Percentiles rank a stretch among this genome's conserved stretches.
These are phyloP conservation scores for Pogonophryne albipinna DNA, from an alignment of 2,797 vertebrate genomes.

Conservation along the genomic window DNA sequence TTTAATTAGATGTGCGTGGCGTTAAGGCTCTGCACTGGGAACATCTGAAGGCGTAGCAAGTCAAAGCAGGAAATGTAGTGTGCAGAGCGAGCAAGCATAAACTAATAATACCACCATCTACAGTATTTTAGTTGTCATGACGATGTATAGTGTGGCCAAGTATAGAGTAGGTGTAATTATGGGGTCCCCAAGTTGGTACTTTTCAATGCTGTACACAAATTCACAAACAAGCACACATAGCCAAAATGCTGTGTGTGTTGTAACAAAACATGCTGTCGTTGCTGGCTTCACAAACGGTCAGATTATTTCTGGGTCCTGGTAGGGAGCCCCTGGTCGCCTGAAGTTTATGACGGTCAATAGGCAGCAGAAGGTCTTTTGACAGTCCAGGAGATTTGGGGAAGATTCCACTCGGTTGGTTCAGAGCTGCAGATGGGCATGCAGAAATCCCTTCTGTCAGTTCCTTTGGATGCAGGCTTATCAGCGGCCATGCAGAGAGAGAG, in stretches of 20 bases:
- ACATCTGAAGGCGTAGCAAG: constrained; percentile 71
- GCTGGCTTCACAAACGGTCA: constrained; percentile 18
- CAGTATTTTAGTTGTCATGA: constrained; percentile 73
- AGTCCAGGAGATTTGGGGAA: constrained; percentile 54
- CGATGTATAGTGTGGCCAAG: constrained; percentile 49
- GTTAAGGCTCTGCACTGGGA: constrained; percentile 43
- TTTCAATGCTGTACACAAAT: constrained; percentile 13
- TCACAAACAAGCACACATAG: not conserved
- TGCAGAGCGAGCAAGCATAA: constrained; percentile 50
- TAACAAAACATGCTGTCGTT: constrained; percentile 27
- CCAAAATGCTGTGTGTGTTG: constrained; percentile 25
- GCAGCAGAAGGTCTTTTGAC: constrained; percentile 64
- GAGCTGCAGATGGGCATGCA: constrained; percentile 67
- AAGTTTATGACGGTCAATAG: constrained; percentile 49
- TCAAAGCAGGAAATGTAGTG: constrained; percentile 60
- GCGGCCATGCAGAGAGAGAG: constrained; percentile 37
- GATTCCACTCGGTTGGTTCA: constrained; percentile 54
- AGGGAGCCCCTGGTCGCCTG: constrained; percentile 13
- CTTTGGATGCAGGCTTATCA: constrained; percentile 55
- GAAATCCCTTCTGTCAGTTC: constrained; percentile 59
- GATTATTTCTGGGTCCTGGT: constrained; percentile 49
- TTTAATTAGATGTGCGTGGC: constrained; percentile 34
- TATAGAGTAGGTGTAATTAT: constrained; percentile 54
- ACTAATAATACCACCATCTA: constrained; percentile 70
- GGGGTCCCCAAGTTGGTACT: constrained; percentile 41